Evolutionary conservation across 2,888 invertebrate genomes (phyloP), one percentile per base, ranked within the genome.

Genomic region (Coremacera marginata): DNA sequence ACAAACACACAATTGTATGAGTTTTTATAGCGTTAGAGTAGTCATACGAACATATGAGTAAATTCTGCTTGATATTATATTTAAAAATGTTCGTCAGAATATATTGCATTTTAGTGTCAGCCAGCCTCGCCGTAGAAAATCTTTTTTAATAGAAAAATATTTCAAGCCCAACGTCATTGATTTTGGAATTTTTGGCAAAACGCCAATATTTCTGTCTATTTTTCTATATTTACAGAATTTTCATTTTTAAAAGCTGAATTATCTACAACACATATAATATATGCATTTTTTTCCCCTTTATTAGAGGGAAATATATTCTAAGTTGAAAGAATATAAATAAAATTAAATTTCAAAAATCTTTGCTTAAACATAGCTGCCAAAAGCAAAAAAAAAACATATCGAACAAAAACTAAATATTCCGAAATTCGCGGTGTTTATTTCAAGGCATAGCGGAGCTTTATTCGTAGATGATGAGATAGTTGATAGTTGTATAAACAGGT

Each of bases 101-200:
- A 3, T 60, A 27, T 27, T 60, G 14, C 19, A 60, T 14, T 60
- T 60, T 27, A 27, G 27, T 55, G 5, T 31, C 60, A 25, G 55
- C 19, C 60, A 25, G 55, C 19, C n/a, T 22, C 22, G 19, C 19
- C 19, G 27, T 4, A 14, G 60, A 60, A 60, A 60, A 19, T 7
- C 44, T 55, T 55, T 19, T 55, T 22, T 3, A 55, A 22, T 55
- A 22, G 60, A 27, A 37, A 67, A 37, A 67, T 67, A 11, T 37
- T 67, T 67, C 22, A 22, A 27, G 19, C 44, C 52, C 44, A 76
- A 55, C 72, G 72, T 70, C 71, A 77, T 67, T 67, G 65, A 77
- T 77, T 77, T 65, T 72, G 44, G 72, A 71, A 65, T 77, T 67
- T 65, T 65, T 77, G 77, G 77, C 71, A 22, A n/a, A 25, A 25